A percentile compares a stretch with the other conserved stretches of the same genome.
Conservation (phyloP, 2,888 invertebrate genomes). For the Apamea sordens region DNA sequence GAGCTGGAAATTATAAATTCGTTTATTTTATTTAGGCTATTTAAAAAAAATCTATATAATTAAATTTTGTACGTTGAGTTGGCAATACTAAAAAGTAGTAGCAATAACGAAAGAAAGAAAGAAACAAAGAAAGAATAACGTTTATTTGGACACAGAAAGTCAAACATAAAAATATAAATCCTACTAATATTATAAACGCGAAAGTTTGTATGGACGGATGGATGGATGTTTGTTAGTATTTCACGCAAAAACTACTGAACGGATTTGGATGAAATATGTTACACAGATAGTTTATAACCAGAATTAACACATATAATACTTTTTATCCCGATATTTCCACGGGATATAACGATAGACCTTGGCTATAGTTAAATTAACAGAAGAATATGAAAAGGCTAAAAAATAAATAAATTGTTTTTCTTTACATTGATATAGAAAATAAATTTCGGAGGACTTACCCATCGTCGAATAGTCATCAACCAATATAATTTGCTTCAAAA, state of each 20-base stretch:
- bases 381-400: not conserved
- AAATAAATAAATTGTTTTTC: not conserved
- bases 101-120: not conserved
- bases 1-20: conserved; percentile 91
- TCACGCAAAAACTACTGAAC: no score
- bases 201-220: no score
- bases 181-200: no score
- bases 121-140: no score
- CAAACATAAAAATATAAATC: no score
- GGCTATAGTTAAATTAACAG: no score
- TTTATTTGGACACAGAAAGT: no score
- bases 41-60: not conserved
- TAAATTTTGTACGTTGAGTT: not conserved
- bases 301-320: no score
- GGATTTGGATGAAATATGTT: no score
- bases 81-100: not conserved
- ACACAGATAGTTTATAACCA: no score
- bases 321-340: no score
- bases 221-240: no score
- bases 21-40: not conserved
- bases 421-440: not conserved
- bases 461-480: conserved; percentile 98
- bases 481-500: conserved; percentile 97
- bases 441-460: conserved; percentile 89
- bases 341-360: not conserved